Evolutionary conservation across 2,797 vertebrate species (phyloP).

Genomic region (Sebastes glaucus): DNA sequence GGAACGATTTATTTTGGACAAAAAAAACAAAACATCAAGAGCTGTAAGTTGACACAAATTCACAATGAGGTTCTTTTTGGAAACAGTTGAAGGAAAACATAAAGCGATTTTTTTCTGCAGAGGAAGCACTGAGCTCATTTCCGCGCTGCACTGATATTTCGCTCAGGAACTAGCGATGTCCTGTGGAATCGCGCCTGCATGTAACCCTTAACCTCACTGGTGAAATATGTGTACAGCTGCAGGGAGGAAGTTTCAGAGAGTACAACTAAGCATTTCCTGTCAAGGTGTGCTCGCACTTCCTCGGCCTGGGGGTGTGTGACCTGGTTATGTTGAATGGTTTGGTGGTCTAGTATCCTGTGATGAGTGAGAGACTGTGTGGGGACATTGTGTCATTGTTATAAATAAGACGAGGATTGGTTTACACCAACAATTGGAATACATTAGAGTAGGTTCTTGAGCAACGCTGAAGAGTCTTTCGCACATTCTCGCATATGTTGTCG

Average conservation of each 20-base stretch:
- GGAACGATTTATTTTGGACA: neutral
- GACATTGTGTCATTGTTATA: constrained; percentile 26
- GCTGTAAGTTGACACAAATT: constrained; percentile 26
- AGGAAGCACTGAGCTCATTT: constrained; percentile 78
- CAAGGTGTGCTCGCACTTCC: constrained; percentile 74
- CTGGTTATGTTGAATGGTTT: constrained; percentile 18
- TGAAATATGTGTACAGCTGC: constrained; percentile 67
- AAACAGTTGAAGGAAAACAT: constrained; percentile 39
- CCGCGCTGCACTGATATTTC: constrained; percentile 53
- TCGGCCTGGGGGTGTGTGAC: constrained; percentile 31
- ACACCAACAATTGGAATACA: neutral
- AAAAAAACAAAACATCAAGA: constrained; percentile 34
- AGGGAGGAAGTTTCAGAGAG: constrained; percentile 63
- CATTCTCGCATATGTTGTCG: neutral
- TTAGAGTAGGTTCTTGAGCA: neutral
- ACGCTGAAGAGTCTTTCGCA: neutral
- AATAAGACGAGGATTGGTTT: neutral
- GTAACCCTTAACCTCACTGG: constrained; percentile 61
- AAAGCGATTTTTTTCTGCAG: constrained; percentile 32
- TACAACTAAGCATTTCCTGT: constrained; percentile 74
- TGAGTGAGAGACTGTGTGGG: constrained; percentile 27
- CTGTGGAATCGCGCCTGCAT: constrained; percentile 66
- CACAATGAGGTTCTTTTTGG: constrained; percentile 48
- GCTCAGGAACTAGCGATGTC: constrained; percentile 69
- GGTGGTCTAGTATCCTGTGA: constrained; percentile 50